These are phyloP conservation scores for Planiliza haematocheilus DNA, from an alignment of 2,113 vertebrate species.

Conservation along the genomic window DNA sequence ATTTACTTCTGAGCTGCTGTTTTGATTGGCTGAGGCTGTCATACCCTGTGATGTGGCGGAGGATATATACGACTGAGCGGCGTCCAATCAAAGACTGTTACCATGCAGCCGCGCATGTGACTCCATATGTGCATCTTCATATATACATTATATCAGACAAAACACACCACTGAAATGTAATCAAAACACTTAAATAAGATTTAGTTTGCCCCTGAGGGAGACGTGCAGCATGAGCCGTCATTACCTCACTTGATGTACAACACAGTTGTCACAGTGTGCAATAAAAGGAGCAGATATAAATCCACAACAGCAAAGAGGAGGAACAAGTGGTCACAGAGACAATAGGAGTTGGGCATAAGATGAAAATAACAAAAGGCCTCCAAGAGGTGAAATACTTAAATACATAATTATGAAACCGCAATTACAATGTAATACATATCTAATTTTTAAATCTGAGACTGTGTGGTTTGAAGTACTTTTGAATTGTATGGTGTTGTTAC, in stretches of 20 bases:
- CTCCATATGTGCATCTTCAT: conserved; percentile 17
- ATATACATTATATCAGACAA: not conserved
- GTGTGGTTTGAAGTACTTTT: no score
- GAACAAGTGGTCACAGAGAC: not conserved
- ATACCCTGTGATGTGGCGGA: conserved; percentile 47
- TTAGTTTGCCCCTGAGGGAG: not conserved
- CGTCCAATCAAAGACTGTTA: conserved; percentile 77
- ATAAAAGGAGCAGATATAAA: not conserved
- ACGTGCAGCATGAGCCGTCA: not conserved
- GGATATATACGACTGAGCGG: conserved; percentile 62
- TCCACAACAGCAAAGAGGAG: not conserved
- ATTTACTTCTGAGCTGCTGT: conserved; percentile 40
- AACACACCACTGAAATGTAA: conserved; percentile 1
- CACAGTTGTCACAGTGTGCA: no score
- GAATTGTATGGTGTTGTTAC: no score
- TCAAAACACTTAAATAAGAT: not conserved
- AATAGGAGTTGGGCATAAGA: no score
- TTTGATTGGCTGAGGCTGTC: conserved; percentile 70
- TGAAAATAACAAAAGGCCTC: no score
- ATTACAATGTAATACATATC: no score
- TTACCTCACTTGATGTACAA: no score
- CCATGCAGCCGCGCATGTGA: conserved; percentile 63
- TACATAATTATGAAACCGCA: no score
- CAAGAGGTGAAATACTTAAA: no score
- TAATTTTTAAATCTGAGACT: no score